These are phyloP conservation scores for Tetragonula carbonaria DNA, from an alignment of 2,888 invertebrate genomes.

Conservation along the genomic window DNA sequence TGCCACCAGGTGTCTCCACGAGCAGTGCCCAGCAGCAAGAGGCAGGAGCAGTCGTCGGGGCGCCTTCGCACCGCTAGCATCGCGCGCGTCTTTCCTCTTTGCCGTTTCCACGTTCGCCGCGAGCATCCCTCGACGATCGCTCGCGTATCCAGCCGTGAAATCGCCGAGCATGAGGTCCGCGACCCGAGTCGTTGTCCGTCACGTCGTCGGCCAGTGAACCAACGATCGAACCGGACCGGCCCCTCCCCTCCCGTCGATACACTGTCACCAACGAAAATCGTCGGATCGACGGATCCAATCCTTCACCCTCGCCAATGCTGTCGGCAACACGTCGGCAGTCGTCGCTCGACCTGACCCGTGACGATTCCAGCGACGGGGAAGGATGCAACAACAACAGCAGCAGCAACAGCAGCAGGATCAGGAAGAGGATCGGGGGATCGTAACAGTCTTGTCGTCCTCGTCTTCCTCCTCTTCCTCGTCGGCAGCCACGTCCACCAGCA, in stretches of 20 bases:
- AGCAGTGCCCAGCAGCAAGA: slow-evolving; percentile 86
- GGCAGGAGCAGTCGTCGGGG: slow-evolving; percentile 88
- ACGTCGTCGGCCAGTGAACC: slow-evolving; percentile 32
- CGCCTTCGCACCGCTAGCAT: slow-evolving; percentile 88
- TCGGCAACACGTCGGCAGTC: slow-evolving; percentile 48
- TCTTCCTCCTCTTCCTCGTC: slow-evolving; percentile 37
- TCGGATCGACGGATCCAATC: neutral
- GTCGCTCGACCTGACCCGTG: slow-evolving; percentile 60
- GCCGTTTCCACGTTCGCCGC: slow-evolving; percentile 47
- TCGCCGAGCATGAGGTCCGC: slow-evolving; percentile 28
- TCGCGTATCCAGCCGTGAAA: slow-evolving; percentile 25
- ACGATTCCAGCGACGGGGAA: slow-evolving; percentile 64
- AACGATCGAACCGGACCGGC: neutral
- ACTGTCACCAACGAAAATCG: neutral
- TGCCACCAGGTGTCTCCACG: slow-evolving; percentile 87
- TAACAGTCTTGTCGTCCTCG: slow-evolving; percentile 64
- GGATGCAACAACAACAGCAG: slow-evolving; percentile 73
- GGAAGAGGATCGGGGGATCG: slow-evolving; percentile 62
- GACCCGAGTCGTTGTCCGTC: neutral
- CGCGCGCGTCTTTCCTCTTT: slow-evolving; percentile 83
- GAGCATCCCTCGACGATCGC: slow-evolving; percentile 12
- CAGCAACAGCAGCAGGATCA: slow-evolving; percentile 72
- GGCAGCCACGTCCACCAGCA: slow-evolving; percentile 53
- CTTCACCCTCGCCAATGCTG: slow-evolving; percentile 65
- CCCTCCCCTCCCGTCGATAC: too few species aligned